phyloP scores from a whole-genome alignment of 1,140 invertebrate genomes.

The Heliconius nattereri region DNA sequence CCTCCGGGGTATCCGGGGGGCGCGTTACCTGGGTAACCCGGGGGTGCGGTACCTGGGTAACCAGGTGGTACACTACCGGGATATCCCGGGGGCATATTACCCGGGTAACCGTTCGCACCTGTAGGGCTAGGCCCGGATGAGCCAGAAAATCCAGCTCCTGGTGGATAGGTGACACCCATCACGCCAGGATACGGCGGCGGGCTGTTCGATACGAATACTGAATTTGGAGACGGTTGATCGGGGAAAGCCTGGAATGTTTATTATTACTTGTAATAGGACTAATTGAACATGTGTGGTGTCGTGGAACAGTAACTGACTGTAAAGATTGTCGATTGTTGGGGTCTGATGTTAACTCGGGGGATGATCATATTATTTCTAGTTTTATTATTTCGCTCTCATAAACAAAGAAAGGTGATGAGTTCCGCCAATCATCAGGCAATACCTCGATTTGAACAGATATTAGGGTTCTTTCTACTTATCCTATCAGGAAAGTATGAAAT shows the following conservation, averaged over 20 bases:
- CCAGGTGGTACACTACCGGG: constrained; percentile 48
- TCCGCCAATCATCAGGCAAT: no score
- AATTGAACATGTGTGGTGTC: no score
- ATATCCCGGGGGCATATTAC: constrained; percentile 51
- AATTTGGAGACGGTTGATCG: constrained; percentile 87
- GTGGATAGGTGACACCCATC: constrained; percentile 65
- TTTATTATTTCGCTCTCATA: no score
- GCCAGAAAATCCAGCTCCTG: constrained; percentile 65
- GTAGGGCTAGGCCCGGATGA: constrained; percentile 37
- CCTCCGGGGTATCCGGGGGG: constrained; percentile 57
- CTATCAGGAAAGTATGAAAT: no score
- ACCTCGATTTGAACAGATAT: no score
- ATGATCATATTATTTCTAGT: no score
- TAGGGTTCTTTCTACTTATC: no score
- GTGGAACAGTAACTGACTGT: no score
- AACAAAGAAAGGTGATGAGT: no score
- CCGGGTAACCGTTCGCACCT: constrained; percentile 47
- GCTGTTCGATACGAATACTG: constrained; percentile 94
- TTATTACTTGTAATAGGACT: background rate
- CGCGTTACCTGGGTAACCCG: constrained; percentile 47
- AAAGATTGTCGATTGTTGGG: no score
- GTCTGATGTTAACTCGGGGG: no score
- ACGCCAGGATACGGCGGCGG: constrained; percentile 98
- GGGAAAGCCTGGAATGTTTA: constrained; percentile 81
- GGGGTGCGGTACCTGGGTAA: constrained; percentile 51